These are phyloP conservation scores for Sesia bembeciformis DNA, from an alignment of 2,888 invertebrate species.

Conservation along the genomic window DNA sequence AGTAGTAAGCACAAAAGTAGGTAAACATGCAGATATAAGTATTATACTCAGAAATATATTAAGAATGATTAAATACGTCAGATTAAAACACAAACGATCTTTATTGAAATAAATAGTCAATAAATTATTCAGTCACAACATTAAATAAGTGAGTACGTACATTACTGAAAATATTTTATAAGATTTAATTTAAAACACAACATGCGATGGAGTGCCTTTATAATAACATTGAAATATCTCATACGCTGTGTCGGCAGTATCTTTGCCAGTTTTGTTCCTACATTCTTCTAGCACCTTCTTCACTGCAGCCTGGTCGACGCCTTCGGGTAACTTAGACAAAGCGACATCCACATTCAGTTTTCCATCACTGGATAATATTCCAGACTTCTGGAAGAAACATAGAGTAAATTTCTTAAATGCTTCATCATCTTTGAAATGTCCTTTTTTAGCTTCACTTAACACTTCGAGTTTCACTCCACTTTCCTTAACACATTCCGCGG, in stretches of 20 bases:
- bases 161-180: background rate
- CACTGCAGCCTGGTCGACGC: slow-evolving; percentile 43
- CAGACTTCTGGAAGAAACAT: slow-evolving; percentile 62
- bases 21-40: too few species aligned
- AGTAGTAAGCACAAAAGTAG: too few species aligned
- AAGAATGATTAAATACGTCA: too few species aligned
- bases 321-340: slow-evolving; percentile 45
- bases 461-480: slow-evolving; percentile 43
- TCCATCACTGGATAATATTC: slow-evolving; percentile 38
- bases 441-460: slow-evolving; percentile 48
- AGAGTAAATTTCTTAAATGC: slow-evolving; percentile 53
- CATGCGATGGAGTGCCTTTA: slow-evolving; percentile 41
- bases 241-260: slow-evolving; percentile 48
- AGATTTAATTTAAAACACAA: slow-evolving; percentile 10
- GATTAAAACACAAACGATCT: too few species aligned
- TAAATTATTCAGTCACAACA: background rate
- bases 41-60: too few species aligned
- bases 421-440: slow-evolving; percentile 49
- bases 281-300: slow-evolving; percentile 50
- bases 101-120: too few species aligned
- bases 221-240: slow-evolving; percentile 62
- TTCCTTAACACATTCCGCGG: slow-evolving; percentile 44
- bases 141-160: background rate
- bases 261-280: slow-evolving; percentile 44
- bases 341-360: slow-evolving; percentile 56